These are phyloP conservation scores for Palythoa grandis DNA, from an alignment of 92 coral and sea anemone genomes.

Conservation along the genomic window DNA sequence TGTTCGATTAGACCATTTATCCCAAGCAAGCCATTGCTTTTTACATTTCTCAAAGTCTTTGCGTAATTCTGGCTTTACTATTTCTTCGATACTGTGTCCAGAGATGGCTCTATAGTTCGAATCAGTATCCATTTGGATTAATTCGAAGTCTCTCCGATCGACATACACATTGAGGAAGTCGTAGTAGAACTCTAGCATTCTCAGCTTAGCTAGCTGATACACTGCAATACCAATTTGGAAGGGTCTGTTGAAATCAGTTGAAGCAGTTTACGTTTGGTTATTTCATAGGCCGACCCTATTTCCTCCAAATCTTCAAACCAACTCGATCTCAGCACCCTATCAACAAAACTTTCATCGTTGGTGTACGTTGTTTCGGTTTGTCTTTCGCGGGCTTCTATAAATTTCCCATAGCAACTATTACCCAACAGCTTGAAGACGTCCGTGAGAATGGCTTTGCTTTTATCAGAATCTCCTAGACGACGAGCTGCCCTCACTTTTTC, in stretches of 20 bases:
- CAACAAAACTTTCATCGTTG: neutral
- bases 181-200: constrained; percentile 45
- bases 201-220: constrained; percentile 48
- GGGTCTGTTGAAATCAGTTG: neutral
- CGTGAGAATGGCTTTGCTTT: neutral
- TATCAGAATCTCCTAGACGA: neutral
- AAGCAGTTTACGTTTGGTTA: neutral
- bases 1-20: too few relatives aligned
- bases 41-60: neutral
- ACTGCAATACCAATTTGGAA: constrained; percentile 33
- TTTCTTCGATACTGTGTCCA: neutral
- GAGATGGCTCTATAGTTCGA: neutral
- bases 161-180: neutral
- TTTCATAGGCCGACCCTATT: constrained; percentile 34
- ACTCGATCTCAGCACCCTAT: neutral
- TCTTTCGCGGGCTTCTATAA: neutral
- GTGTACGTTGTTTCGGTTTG: constrained; percentile 2
- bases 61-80: neutral
- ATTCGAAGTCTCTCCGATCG: constrained; percentile 11
- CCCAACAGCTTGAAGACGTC: neutral
- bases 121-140: too few relatives aligned
- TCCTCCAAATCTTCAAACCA: constrained; percentile 26
- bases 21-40: too few relatives aligned
- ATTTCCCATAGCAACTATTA: constrained; percentile 10
- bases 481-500: neutral